These are phyloP conservation scores for Hybos culiciformis DNA, from an alignment of 2,888 invertebrate species.

Conservation along the genomic window DNA sequence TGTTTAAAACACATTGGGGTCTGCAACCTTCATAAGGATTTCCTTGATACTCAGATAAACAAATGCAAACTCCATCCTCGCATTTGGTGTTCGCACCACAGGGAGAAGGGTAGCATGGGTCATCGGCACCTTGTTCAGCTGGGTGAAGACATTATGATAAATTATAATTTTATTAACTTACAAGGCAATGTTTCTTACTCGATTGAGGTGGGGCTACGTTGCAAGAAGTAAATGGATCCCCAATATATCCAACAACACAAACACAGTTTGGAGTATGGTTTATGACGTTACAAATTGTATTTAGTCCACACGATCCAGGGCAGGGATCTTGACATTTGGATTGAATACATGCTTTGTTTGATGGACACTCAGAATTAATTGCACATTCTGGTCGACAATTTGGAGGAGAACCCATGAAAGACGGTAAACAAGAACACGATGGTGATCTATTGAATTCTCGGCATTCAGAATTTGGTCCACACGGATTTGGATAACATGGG, in stretches of 20 bases:
- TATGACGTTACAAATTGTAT: constrained; percentile 47
- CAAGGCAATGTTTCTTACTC: background rate
- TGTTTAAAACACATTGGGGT: constrained; percentile 76
- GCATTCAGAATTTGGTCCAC: constrained; percentile 57
- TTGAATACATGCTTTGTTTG: constrained; percentile 53
- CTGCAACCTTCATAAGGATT: constrained; percentile 64
- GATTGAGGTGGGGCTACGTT: constrained; percentile 27
- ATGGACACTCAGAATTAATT: no score
- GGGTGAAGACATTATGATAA: no score
- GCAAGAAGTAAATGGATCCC: constrained; percentile 59
- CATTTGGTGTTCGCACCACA: constrained; percentile 59
- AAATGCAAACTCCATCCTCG: constrained; percentile 44
- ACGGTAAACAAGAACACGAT: constrained; percentile 50
- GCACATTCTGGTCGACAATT: no score
- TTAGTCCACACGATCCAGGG: constrained; percentile 53
- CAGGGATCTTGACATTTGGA: constrained; percentile 60
- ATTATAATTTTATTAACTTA: constrained; percentile 18
- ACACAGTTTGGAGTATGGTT: constrained; percentile 56
- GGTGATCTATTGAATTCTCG: constrained; percentile 46
- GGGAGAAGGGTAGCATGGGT: constrained; percentile 55
- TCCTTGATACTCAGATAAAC: constrained; percentile 52
- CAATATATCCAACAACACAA: constrained; percentile 43
- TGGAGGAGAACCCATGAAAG: constrained; percentile 53
- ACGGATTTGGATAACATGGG: constrained; percentile 60
- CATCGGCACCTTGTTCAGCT: constrained; percentile 32